Base-by-base conservation (phyloP, 1,140 invertebrate species). In the Eciton burchellii region DNA sequence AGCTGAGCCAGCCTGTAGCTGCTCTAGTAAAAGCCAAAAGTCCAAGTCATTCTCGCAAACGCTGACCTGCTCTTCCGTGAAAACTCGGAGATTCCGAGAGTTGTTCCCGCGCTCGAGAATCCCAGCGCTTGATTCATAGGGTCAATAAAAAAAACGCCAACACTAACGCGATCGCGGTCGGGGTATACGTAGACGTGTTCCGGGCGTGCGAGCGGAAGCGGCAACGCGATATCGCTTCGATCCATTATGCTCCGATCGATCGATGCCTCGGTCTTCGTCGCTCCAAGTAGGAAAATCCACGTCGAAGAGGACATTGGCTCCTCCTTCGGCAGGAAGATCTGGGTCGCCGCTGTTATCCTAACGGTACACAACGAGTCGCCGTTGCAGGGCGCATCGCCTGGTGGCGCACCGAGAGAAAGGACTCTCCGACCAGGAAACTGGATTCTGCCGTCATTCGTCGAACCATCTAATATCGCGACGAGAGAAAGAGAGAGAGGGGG, bases 271-370 rank as follows among this genome's bases (percentile, higher is more conserved):
- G 43, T 68, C 29, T 49, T 41, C 26, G 71, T 19, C 43, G 49
- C 35, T 43, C 43, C 29, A 21, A 43, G 41, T 57, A 85, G 70
- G 72, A 82, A 49, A 56, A 83, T 85, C 11, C 49, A 24, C n/a
- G 45, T 47, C 60, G 77, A 81, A 60, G 43, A 81, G 66, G 56
- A 81, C 21, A 49, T 21, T 19, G 49, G 73, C 65, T 43, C 35
- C 81, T 83, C 66, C 72, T 85, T 63, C 29, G 63, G 57, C 12
- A 76, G 57, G 62, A 76, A 52, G 62, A 87, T 87, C 84, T 84
- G 62, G 85, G 84, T 87, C 84, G 74, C 57, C 57, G 86, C 56
- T 81, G 70, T 74, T 84, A 87, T 84, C 65, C 86, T 87, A 87
- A 87, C 86, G 86, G 86, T 87, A 87, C 65, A 74, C 21, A 70